phyloP scores from a whole-genome alignment of 1,140 invertebrate species.

The Cephus cinctus region DNA sequence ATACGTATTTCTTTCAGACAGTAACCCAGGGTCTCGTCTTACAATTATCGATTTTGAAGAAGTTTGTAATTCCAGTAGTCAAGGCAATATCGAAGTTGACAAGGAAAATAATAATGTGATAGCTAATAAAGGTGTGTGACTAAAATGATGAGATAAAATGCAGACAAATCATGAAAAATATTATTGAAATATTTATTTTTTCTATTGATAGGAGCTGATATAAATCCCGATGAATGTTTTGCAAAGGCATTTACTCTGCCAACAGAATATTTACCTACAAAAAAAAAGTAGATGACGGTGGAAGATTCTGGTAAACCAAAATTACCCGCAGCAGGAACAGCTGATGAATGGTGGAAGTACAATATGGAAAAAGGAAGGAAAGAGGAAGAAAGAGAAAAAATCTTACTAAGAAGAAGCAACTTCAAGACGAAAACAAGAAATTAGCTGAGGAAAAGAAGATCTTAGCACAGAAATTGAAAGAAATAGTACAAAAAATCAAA shows the following conservation, averaged over 20 bases:
- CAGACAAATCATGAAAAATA: neutral
- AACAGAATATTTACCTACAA: constrained; percentile 11
- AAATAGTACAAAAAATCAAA: constrained; percentile 13
- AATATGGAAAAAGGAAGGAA: constrained; percentile 6
- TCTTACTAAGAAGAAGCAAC: constrained; percentile 3
- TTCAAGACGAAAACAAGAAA: constrained; percentile 8
- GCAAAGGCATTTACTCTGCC: constrained; percentile 9
- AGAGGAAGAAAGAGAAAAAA: constrained; percentile 8
- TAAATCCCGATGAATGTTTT: constrained; percentile 2
- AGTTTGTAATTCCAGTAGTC: too few relatives aligned
- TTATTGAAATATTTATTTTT: neutral
- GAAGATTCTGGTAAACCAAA: constrained; percentile 5
- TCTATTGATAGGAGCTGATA: neutral
- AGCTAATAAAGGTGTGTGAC: neutral
- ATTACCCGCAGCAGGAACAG: constrained; percentile 9
- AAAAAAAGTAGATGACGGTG: constrained; percentile 12
- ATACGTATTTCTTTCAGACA: too few relatives aligned
- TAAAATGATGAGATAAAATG: neutral
- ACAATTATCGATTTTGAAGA: too few relatives aligned
- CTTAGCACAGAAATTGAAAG: constrained; percentile 12
- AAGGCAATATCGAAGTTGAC: too few relatives aligned
- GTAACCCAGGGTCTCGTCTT: too few relatives aligned
- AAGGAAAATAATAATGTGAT: neutral
- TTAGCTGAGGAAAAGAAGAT: constrained; percentile 11
- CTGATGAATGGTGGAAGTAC: constrained; percentile 4